Conservation (phyloP, 2,888 invertebrate genomes). For the Reticulitermes lucifugus region DNA sequence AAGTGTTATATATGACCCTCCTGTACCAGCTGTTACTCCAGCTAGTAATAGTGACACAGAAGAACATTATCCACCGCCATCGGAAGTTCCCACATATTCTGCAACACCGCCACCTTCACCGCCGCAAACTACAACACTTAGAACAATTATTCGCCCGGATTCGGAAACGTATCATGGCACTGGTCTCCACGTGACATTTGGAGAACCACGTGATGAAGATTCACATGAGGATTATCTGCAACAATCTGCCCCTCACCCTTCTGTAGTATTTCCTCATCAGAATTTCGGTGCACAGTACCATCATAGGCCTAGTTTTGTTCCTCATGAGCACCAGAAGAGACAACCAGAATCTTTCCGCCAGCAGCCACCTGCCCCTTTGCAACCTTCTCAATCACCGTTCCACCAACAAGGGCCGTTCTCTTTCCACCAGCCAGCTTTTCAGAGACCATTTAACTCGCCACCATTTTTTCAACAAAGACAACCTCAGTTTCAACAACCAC, state of each 20-base stretch:
- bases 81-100: slow-evolving; percentile 53
- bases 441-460: slow-evolving; percentile 58
- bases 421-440: slow-evolving; percentile 59
- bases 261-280: slow-evolving; percentile 66
- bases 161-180: slow-evolving; percentile 83
- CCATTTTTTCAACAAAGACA: slow-evolving; percentile 65
- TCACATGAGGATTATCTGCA: slow-evolving; percentile 47
- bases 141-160: slow-evolving; percentile 88
- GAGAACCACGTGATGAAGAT: slow-evolving; percentile 65
- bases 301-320: slow-evolving; percentile 58
- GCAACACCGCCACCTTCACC: slow-evolving; percentile 62
- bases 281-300: background rate
- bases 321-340: slow-evolving; percentile 47
- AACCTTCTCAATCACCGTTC: slow-evolving; percentile 56
- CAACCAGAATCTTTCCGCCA: slow-evolving; percentile 57
- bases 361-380: slow-evolving; percentile 69
- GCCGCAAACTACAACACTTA: slow-evolving; percentile 80
- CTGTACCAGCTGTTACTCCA: slow-evolving; percentile 82
- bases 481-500: slow-evolving; percentile 58
- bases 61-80: slow-evolving; percentile 62
- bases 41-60: slow-evolving; percentile 71
- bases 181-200: slow-evolving; percentile 86
- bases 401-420: slow-evolving; percentile 61
- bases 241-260: slow-evolving; percentile 73
- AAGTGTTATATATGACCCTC: slow-evolving; percentile 80